Base-by-base conservation (phyloP, 1,140 invertebrate species). In the Amyelois transitella region DNA sequence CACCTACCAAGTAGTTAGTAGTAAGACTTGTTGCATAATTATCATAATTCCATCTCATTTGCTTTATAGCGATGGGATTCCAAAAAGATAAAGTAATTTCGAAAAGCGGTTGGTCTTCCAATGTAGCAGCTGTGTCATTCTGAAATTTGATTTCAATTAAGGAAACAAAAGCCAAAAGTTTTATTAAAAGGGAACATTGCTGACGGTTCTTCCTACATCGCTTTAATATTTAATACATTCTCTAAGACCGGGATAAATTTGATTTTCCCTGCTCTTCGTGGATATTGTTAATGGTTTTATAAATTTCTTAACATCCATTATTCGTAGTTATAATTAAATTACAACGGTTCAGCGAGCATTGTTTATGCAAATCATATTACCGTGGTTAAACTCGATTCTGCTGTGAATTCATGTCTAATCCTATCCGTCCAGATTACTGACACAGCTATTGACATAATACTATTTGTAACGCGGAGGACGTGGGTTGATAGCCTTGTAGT, bases 101-200 rank as follows among this genome's bases (percentile, higher is more conserved):
- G 50, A 67, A 61, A 59, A 53, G 59, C 62, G 66, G 63, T 58
- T 47, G 45, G 52, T 43, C 22, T 66, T 53, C 45, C 24, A 63
- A 58, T 55, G 74, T 61, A 69, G 70, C 77, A 81, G 76, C 79
- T 84, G 81, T 68, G 81, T 76, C 74, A 68, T 72, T 75, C 68
- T 77, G 74, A 76, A 81, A 84, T 84, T 77, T 79, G 74, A 82
- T 84, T 81, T 79, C 73, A 84, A 84, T 84, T 81, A 81, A 72
- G 78, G 77, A 78, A 84, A 80, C 78, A 77, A 80, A 80, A 76
- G 72, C 70, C 70, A 69, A 68, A 84, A 81, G 63, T 81, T 84
- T 79, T 84, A 80, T 76, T 81, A 79, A 81, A 82, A 73, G 62
- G 64, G 72, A 77, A 77, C 64, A 73, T 73, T 66, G 67, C 64